Evolutionary conservation across 2,888 invertebrate species (phyloP).

Genomic region (Drosophila prolongata): DNA sequence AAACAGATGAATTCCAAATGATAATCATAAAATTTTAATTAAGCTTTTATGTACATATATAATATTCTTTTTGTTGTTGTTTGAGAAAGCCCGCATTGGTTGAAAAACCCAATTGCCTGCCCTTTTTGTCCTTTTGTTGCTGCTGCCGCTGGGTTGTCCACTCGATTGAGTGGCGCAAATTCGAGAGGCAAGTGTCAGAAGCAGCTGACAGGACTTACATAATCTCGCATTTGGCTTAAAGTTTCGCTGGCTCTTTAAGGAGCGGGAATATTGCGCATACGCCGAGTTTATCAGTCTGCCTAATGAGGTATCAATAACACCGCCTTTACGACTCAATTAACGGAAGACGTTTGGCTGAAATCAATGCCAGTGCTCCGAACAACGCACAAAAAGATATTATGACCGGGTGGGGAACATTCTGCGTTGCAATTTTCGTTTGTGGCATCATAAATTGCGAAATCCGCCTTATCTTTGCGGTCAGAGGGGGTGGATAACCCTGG

Average conservation of each 20-base stretch:
- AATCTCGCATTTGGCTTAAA: constrained; percentile 40
- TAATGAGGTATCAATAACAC: constrained; percentile 74
- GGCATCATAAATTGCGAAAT: constrained; percentile 40
- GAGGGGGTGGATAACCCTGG: constrained; percentile 34
- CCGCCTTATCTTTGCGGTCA: constrained; percentile 31
- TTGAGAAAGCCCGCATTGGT: constrained; percentile 25
- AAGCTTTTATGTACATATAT: constrained; percentile 37
- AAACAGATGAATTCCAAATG: constrained; percentile 40
- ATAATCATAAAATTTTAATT: constrained; percentile 62
- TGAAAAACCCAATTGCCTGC: constrained; percentile 5
- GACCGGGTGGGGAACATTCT: constrained; percentile 26
- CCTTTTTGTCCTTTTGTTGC: constrained; percentile 16
- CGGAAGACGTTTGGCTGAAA: constrained; percentile 45
- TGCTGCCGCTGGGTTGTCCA: constrained; percentile 18
- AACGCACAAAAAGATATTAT: constrained; percentile 15
- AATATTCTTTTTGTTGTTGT: constrained; percentile 3
- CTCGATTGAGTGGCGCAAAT: constrained; percentile 30
- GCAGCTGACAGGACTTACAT: constrained; percentile 39
- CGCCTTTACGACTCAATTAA: constrained; percentile 71
- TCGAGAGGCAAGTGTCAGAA: constrained; percentile 35
- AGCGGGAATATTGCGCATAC: constrained; percentile 54
- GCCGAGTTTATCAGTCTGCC: constrained; percentile 61
- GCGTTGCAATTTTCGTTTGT: constrained; percentile 29
- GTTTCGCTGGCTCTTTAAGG: constrained; percentile 20
- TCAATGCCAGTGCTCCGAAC: constrained; percentile 48